Conservation (phyloP, 2,113 vertebrate species). For the Pionites leucogaster region DNA sequence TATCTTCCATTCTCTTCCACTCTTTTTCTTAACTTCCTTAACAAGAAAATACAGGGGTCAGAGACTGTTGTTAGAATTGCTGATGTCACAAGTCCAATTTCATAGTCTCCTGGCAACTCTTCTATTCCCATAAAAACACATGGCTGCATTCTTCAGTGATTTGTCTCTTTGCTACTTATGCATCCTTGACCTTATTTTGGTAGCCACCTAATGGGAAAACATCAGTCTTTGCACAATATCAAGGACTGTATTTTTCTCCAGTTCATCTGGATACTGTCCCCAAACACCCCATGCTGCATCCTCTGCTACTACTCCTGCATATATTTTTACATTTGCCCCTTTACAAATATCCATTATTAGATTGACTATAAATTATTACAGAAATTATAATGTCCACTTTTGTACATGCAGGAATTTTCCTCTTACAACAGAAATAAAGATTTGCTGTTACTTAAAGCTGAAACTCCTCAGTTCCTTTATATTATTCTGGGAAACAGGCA, state of each 20-base stretch:
- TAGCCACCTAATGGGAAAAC: not conserved
- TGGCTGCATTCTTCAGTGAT: not conserved
- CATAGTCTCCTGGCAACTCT: not conserved
- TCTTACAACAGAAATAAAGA: not conserved
- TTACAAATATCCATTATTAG: not conserved
- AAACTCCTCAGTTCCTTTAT: not conserved
- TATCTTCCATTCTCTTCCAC: not conserved
- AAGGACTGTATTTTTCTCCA: not conserved
- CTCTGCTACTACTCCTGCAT: not conserved
- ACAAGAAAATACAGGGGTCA: not conserved
- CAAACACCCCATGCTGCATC: not conserved
- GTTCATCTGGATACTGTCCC: not conserved
- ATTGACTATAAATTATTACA: not conserved
- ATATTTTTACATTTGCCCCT: not conserved
- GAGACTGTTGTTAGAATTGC: not conserved
- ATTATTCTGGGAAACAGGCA: not conserved
- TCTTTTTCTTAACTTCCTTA: not conserved
- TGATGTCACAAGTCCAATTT: not conserved
- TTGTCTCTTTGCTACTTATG: not conserved
- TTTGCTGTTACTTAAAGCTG: not conserved
- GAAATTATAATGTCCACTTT: not conserved
- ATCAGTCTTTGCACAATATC: not conserved
- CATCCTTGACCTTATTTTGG: not conserved
- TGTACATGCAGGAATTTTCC: accelerated
- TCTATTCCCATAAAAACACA: not conserved